Conservation (phyloP, 2,888 invertebrate species). For the Watsonalla binaria region DNA sequence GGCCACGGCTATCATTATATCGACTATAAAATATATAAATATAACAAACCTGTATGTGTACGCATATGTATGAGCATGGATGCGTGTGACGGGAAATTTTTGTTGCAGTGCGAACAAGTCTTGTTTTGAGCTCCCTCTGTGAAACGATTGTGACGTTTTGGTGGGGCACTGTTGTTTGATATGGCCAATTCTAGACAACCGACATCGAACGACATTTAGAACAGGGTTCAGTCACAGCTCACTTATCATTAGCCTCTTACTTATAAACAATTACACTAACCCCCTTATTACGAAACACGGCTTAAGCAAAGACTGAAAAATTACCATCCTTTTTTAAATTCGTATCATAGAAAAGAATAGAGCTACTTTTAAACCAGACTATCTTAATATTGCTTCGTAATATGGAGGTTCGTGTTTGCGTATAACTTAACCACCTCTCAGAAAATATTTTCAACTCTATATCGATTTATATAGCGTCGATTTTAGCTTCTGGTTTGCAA, state of each 20-base stretch:
- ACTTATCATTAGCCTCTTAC: not conserved
- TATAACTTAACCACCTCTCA: no score
- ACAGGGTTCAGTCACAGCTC: conserved; percentile 26
- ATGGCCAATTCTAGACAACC: conserved; percentile 85
- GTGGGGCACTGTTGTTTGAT: conserved; percentile 84
- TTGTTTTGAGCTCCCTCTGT: conserved; percentile 79
- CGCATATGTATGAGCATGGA: conserved; percentile 88
- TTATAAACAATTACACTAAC: conserved; percentile 23
- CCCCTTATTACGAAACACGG: no score
- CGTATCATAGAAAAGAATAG: no score
- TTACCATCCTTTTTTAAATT: no score
- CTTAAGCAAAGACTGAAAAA: no score
- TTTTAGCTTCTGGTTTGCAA: no score
- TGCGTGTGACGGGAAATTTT: conserved; percentile 87
- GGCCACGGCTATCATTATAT: no score
- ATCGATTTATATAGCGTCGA: no score
- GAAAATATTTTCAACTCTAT: no score
- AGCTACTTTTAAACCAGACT: no score
- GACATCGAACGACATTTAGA: conserved; percentile 70
- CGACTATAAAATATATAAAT: not conserved
- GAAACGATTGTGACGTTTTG: conserved; percentile 80
- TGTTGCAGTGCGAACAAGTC: conserved; percentile 83
- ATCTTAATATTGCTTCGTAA: no score
- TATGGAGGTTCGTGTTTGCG: no score
- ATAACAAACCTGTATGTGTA: conserved; percentile 81